These are phyloP conservation scores for Panthera leo DNA, from an alignment of 2,113 vertebrate species.

Conservation along the genomic window DNA sequence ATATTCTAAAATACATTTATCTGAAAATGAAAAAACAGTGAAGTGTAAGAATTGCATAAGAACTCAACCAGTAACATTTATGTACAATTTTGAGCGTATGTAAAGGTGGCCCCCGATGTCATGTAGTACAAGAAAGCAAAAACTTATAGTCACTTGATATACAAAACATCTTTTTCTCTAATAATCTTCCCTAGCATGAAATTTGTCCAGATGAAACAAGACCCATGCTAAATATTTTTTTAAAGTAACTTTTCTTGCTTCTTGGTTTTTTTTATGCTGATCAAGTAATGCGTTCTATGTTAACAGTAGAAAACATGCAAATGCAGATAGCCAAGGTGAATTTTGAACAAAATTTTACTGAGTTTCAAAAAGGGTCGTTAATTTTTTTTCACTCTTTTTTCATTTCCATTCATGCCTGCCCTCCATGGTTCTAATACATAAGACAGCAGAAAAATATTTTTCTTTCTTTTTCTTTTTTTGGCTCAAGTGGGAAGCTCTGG, in stretches of 20 bases:
- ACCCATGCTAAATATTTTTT: slow-evolving; percentile 1
- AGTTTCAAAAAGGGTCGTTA: slow-evolving; percentile 56
- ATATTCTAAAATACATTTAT: slow-evolving; percentile 70
- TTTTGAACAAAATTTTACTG: slow-evolving; percentile 41
- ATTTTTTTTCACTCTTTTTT: slow-evolving; percentile 74
- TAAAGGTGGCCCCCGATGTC: slow-evolving; percentile 6
- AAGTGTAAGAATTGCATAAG: slow-evolving; percentile 60
- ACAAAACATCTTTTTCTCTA: background rate
- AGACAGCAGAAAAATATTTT: slow-evolving; percentile 47
- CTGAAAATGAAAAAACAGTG: slow-evolving; percentile 59
- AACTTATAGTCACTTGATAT: background rate
- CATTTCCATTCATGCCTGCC: slow-evolving; percentile 79
- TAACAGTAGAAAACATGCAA: slow-evolving; percentile 17
- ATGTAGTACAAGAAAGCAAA: slow-evolving; percentile 19
- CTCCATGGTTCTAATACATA: slow-evolving; percentile 75
- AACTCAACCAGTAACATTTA: slow-evolving; percentile 41
- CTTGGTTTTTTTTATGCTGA: background rate
- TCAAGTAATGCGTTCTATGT: slow-evolving; percentile 9
- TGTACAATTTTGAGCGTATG: slow-evolving; percentile 32
- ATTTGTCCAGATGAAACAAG: slow-evolving; percentile 46
- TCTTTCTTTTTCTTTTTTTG: slow-evolving; percentile 57
- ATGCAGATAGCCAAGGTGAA: slow-evolving; percentile 35
- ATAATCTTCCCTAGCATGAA: background rate
- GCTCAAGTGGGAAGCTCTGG: slow-evolving; percentile 44
- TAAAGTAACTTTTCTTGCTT: background rate